Evolutionary conservation across 2,113 vertebrate species (phyloP), one percentile per base, ranked within the genome.

Genomic region (Promerops cafer): DNA sequence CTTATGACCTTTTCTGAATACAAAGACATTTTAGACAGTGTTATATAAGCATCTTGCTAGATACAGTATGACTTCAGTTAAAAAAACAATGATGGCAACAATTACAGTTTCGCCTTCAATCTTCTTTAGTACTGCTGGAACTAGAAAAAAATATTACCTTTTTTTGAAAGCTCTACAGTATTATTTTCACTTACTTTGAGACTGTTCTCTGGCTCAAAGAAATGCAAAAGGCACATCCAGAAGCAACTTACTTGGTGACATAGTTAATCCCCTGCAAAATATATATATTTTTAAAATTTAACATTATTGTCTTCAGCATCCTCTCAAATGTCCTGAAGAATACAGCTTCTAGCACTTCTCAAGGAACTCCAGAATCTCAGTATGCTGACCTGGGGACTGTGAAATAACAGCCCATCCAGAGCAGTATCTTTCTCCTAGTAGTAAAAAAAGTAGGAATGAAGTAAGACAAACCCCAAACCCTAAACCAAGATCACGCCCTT

Each of bases 1-100:
- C 35, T 94, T 93, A 52, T 68, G 92, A 95, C 85, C 61, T 95
- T 96, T 90, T 37, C 74, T 45, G 61, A 87, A 31, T 47, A 88
- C 85, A 95, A 85, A 95, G 65, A 14, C 59, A 33, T 88, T 88
- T 87, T 65, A 76, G 45, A 71, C 10, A 53, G 70, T 19, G 14
- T 86, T 93, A 74, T 8, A 10, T 88, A 94, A 94, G 71, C 0
- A 0, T n/a, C 42, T 76, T 65, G 20, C 63, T 74, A 65, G 86
- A 54, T 61, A 78, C 45, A 65, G 17, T 65, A 69, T 72, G 22
- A 72, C 44, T 85, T 85, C n/a, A 77, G 31, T 65, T 93, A 72
- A 47, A 84, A 84, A 93, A 71, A 2, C 10, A 42, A 6, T 50
- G 27, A 80, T 50, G 47, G 28, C 30, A 95, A 57, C 20, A 84